Conservation (phyloP, 1,140 invertebrate genomes). For the Carposina sasakii region DNA sequence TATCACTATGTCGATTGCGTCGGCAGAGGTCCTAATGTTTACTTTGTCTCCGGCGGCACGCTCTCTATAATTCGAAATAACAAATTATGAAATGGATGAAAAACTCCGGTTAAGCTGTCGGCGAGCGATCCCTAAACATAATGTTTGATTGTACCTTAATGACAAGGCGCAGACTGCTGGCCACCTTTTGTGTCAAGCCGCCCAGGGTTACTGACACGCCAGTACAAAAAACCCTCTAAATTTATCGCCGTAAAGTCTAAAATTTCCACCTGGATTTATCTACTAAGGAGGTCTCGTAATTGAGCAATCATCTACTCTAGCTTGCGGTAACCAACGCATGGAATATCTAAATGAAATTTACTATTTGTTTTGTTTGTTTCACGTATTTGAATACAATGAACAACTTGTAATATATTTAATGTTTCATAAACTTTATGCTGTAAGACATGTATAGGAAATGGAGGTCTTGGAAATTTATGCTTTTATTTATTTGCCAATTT, state of each 20-base stretch:
- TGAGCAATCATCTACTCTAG: constrained; percentile 71
- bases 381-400: not conserved
- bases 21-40: constrained; percentile 46
- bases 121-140: constrained; percentile 68
- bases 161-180: constrained; percentile 63
- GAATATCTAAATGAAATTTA: constrained; percentile 64
- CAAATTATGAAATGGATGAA: constrained; percentile 69
- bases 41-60: constrained; percentile 63
- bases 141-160: constrained; percentile 69
- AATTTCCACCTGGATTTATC: constrained; percentile 30
- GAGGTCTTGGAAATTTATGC: no score
- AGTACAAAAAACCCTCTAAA: constrained; percentile 33
- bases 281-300: constrained; percentile 71
- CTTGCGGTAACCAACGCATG: constrained; percentile 64
- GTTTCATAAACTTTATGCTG: no score
- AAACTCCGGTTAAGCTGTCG: constrained; percentile 66
- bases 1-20: constrained; percentile 25
- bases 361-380: constrained; percentile 59
- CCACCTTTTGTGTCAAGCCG: constrained; percentile 64
- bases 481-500: no score
- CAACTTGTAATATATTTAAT: no score
- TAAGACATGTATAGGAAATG: no score
- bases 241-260: constrained; percentile 28
- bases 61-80: constrained; percentile 62
- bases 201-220: constrained; percentile 29